phyloP scores from a whole-genome alignment of 2,113 vertebrate genomes.

The Ptychochromis oligacanthus region DNA sequence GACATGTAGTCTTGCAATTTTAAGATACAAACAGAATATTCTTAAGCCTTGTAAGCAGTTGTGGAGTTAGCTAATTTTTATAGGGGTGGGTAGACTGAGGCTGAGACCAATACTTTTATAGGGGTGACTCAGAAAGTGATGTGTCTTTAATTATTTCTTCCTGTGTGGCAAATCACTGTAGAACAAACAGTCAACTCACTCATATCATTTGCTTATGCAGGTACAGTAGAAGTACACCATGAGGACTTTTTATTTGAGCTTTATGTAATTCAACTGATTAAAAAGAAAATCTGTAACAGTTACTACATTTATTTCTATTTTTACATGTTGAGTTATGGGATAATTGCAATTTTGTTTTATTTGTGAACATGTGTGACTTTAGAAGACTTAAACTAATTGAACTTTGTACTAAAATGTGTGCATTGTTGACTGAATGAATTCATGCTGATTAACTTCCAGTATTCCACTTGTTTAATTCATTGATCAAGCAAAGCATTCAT shows the following conservation, averaged over 20 bases:
- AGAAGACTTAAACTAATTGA: background rate
- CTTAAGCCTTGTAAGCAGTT: background rate
- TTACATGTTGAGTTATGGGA: background rate
- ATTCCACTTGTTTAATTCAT: background rate
- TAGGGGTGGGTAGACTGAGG: background rate
- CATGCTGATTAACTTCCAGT: background rate
- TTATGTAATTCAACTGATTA: background rate
- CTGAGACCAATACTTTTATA: background rate
- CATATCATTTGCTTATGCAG: background rate
- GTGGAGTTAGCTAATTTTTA: background rate
- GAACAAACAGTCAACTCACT: background rate
- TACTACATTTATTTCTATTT: background rate
- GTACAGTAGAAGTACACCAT: background rate
- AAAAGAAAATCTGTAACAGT: background rate
- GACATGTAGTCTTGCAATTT: constrained; percentile 16
- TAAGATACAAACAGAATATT: constrained; percentile 10
- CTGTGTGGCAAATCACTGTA: background rate
- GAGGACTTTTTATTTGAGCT: background rate
- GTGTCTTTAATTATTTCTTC: background rate
- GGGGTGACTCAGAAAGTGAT: background rate
- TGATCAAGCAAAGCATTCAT: background rate
- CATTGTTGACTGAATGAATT: background rate
- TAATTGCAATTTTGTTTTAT: background rate
- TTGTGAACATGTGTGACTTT: background rate
- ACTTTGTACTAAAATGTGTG: background rate